phyloP scores from a whole-genome alignment of 2,888 invertebrate species.

The Malthinus flaveolus region DNA sequence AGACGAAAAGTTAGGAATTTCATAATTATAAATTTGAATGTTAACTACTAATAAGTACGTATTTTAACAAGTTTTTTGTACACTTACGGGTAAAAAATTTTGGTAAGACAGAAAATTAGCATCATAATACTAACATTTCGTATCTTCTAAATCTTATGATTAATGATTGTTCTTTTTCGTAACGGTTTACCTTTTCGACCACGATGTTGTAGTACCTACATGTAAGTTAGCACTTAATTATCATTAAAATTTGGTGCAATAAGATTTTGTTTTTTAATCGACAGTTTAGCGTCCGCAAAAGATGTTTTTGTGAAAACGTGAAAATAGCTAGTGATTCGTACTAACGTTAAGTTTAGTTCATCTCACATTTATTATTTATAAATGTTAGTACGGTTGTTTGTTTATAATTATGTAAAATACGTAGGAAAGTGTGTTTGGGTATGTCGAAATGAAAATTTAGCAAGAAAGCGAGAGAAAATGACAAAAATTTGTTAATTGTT shows the following conservation, averaged over 20 bases:
- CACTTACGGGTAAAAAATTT: not conserved
- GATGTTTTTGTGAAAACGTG: constrained; percentile 28
- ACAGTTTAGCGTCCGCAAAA: constrained; percentile 14
- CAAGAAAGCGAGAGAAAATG: constrained; percentile 17
- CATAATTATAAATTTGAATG: constrained; percentile 1
- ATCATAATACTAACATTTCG: constrained; percentile 5
- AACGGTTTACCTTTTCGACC: not conserved
- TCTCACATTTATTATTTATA: constrained; percentile 29
- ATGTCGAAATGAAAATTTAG: constrained; percentile 17
- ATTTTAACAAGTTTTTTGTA: constrained; percentile 6
- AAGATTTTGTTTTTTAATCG: constrained; percentile 22
- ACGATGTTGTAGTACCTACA: not conserved
- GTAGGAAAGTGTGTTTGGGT: constrained; percentile 36
- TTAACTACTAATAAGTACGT: not conserved
- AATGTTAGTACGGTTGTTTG: constrained; percentile 40
- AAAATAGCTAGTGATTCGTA: constrained; percentile 39
- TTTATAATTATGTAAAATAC: constrained; percentile 40
- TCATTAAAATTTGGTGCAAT: constrained; percentile 31
- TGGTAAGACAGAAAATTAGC: constrained; percentile 3
- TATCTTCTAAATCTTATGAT: constrained; percentile 6
- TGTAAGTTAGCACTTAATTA: constrained; percentile 17
- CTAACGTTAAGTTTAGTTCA: constrained; percentile 37
- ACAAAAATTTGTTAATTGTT: constrained; percentile 16
- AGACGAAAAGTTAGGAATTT: constrained; percentile 3
- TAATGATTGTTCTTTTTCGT: constrained; percentile 3